Percentiles rank a stretch among this genome's conserved stretches.
These are phyloP conservation scores for Heterodera schachtii DNA, from an alignment of 1,140 invertebrate genomes.

Conservation along the genomic window DNA sequence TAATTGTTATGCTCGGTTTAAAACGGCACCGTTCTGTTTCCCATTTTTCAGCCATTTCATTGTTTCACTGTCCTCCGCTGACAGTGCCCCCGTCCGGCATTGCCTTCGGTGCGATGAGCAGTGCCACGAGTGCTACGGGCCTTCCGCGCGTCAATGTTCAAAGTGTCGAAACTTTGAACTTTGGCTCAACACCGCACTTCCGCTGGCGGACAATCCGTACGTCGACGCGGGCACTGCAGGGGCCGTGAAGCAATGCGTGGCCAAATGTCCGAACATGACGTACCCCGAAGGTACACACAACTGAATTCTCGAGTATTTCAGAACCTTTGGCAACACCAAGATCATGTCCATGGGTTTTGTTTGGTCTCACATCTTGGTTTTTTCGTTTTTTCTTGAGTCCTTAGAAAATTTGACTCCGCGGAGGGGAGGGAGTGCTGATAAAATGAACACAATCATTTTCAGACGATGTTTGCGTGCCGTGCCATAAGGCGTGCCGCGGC, in stretches of 20 bases:
- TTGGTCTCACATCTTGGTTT: no score
- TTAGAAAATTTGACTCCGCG: no score
- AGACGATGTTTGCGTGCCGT: conserved; percentile 35
- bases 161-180: conserved; percentile 42
- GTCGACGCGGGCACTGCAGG: background rate
- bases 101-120: conserved; percentile 36
- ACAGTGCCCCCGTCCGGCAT: background rate
- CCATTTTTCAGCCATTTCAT: conserved; percentile 35
- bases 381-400: no score
- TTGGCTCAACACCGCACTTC: conserved; percentile 7
- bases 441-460: background rate
- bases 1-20: no score
- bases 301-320: background rate
- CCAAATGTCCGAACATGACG: conserved; percentile 39
- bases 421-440: no score
- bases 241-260: conserved; percentile 27
- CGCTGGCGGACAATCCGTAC: conserved; percentile 15
- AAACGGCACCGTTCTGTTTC: no score
- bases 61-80: background rate
- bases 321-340: no score
- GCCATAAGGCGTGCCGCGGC: conserved; percentile 38
- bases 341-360: no score
- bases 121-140: conserved; percentile 37
- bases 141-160: conserved; percentile 31
- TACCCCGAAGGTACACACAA: conserved; percentile 23